Base-by-base conservation (phyloP, 2,113 vertebrate genomes). In the Odontesthes bonariensis region DNA sequence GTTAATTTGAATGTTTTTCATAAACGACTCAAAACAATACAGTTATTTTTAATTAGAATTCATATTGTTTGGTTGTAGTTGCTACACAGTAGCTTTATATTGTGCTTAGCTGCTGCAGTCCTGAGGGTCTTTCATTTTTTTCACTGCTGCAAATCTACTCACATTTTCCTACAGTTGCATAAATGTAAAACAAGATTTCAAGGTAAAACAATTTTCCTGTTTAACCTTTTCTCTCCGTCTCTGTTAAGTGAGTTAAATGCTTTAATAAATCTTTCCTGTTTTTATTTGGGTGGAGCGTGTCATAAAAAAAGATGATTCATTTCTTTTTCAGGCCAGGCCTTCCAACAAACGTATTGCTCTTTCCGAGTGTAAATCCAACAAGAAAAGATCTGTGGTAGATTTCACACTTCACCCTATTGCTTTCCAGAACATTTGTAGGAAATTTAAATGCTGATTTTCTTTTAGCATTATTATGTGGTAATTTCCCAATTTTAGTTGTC, bases 251-350 rank as follows among this genome's bases (percentile, higher is more conserved):
- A 46, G 64, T 49, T 38, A 75, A 69, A 47, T 7, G 0, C 64
- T 51, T 61, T 68, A 65, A 70, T 79, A 9, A 61, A 13, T 35
- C 44, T 68, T 23, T 51, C 9, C 19, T 9, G n/a, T 53, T 19
- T 54, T 83, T 6, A 31, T 69, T 62, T 19, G 31, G 74, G 32
- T 20, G 9, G 22, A 54, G 27, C 5, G 23, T 77, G 59, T 32
- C 55, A 19, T 77, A 69, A 60, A 49, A 55, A 67, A 55, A 27
- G 27, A 27, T 75, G 54, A 81, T 62, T 83, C 44, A 74, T 46
- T 38, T 22, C 9, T 44, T 83, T 42, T 84, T 49, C 20, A 44
- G 23, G 10, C 32, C 22, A 56, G 19, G 8, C 7, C 31, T 54
- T 11, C 19, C 27, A 54, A 49, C 11, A 35, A 47, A 71, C 82